Percentiles rank a stretch among this genome's conserved stretches.
phyloP scores from a whole-genome alignment of 1,140 invertebrate genomes.

The Gonatopus flavifemur region DNA sequence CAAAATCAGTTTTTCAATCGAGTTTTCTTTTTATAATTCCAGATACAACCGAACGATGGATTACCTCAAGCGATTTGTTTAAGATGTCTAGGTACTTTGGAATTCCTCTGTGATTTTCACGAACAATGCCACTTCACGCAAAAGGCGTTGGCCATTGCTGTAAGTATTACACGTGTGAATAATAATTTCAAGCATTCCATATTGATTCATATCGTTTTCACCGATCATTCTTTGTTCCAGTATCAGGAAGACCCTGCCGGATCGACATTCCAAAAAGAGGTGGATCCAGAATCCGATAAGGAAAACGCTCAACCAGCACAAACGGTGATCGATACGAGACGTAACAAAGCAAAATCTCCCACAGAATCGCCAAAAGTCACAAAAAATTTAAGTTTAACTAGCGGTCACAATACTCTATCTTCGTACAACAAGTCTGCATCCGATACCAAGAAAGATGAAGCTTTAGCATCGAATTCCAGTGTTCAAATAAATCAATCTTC shows the following conservation, averaged over 20 bases:
- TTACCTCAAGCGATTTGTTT: slow-evolving; percentile 34
- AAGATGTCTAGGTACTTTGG: slow-evolving; percentile 34
- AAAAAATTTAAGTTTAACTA: background rate
- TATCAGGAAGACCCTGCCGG: background rate
- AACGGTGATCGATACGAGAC: slow-evolving; percentile 5
- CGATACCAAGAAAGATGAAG: too few species aligned
- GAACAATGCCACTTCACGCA: slow-evolving; percentile 31
- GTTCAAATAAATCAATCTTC: too few species aligned
- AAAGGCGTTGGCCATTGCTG: slow-evolving; percentile 15
- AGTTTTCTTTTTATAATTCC: too few species aligned
- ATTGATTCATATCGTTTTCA: background rate
- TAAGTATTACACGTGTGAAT: too few species aligned
- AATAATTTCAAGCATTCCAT: background rate
- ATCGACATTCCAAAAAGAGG: background rate
- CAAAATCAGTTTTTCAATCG: too few species aligned
- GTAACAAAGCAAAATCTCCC: slow-evolving; percentile 11
- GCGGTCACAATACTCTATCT: too few species aligned
- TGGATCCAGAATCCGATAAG: slow-evolving; percentile 31
- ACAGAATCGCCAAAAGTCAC: slow-evolving; percentile 1
- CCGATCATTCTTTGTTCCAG: background rate
- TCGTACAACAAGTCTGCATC: too few species aligned
- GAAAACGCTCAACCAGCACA: slow-evolving; percentile 31
- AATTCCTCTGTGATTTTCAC: slow-evolving; percentile 41
- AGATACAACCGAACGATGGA: slow-evolving; percentile 39
- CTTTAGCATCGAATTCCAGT: background rate